Base-by-base conservation (phyloP, 2,888 invertebrate species). In the Creontiades dilutus region DNA sequence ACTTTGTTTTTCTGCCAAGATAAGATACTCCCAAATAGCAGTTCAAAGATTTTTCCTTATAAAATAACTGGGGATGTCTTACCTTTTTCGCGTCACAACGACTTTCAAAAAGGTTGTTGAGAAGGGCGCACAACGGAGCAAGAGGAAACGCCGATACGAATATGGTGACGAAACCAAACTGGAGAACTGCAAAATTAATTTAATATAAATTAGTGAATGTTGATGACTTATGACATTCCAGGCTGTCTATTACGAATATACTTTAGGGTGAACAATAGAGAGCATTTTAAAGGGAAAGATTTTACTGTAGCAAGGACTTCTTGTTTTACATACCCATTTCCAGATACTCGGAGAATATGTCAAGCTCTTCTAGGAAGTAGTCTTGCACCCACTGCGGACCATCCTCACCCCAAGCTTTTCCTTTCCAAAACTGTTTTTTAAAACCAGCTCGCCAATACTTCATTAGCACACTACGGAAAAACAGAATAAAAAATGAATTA, bases 111-210 rank as follows among this genome's bases (percentile, higher is more conserved):
- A 99, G 95, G 94, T 99, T 99, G 94, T 99, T 99, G 91, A 99
- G 93, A 78, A 99, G 94, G 0, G 99, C 99, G 94, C 99, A 99
- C 89, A 99, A 95, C 0, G 99, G 99, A 0, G 99, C 99, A 86
- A 99, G 94, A 0, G 99, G 99, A 94, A 99, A 99, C 3, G 99
- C 99, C 57, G 98, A 97, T 91, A 99, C 99, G 94, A 99, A 99
- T 92, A 99, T 97, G 0, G 99, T 99, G 75, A 99, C 97, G 94
- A 99, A 99, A 0, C 99, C 99, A 94, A 98, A 99, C 94, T 99
- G 99, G 68, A 99, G 94, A 85, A 98, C 98, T 98, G 93, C 52
- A 91, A 91, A 28, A 16, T 16, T 57, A 89, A 52, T 27, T 52
- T 52, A 2, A 14, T 14, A 52, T 2, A 3, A 52, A 52, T 12